Evolutionary conservation across 2,888 invertebrate species (phyloP).

Genomic region (Pristionchus japonicus): DNA sequence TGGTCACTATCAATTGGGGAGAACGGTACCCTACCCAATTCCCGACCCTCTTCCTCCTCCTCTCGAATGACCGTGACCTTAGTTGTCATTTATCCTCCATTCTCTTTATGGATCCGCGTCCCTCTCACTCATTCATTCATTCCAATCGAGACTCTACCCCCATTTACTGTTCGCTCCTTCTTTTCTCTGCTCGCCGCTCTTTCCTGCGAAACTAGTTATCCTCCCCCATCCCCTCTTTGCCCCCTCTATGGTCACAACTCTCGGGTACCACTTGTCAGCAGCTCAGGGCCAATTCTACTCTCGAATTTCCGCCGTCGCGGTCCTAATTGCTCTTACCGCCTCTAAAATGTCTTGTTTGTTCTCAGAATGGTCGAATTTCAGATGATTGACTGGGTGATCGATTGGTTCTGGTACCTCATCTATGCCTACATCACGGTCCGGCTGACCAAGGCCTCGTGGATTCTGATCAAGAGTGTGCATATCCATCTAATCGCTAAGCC

Average conservation of each 20-base stretch:
- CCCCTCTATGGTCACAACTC: slow-evolving; percentile 34
- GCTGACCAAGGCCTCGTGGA: slow-evolving; percentile 63
- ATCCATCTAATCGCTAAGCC: slow-evolving; percentile 57
- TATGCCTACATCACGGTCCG: slow-evolving; percentile 62
- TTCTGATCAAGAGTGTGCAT: slow-evolving; percentile 56
- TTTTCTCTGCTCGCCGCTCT: slow-evolving; percentile 1
- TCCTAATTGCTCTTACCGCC: background rate
- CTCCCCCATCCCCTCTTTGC: background rate
- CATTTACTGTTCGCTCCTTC: slow-evolving; percentile 33
- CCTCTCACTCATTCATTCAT: background rate
- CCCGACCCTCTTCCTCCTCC: slow-evolving; percentile 7
- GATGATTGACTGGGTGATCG: slow-evolving; percentile 48
- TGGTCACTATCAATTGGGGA: background rate
- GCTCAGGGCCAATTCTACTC: background rate
- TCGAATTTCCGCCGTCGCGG: background rate
- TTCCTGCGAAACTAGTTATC: slow-evolving; percentile 31
- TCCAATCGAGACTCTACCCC: slow-evolving; percentile 22
- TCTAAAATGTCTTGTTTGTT: too few relatives aligned
- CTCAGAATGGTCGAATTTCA: too few relatives aligned
- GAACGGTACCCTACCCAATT: background rate
- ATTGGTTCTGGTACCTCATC: slow-evolving; percentile 50
- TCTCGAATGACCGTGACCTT: slow-evolving; percentile 23
- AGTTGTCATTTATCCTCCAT: slow-evolving; percentile 33
- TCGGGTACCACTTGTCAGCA: slow-evolving; percentile 19
- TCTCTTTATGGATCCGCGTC: slow-evolving; percentile 22